Evolutionary conservation across 2,888 invertebrate genomes (phyloP).

Genomic region (Copidosoma aretas): DNA sequence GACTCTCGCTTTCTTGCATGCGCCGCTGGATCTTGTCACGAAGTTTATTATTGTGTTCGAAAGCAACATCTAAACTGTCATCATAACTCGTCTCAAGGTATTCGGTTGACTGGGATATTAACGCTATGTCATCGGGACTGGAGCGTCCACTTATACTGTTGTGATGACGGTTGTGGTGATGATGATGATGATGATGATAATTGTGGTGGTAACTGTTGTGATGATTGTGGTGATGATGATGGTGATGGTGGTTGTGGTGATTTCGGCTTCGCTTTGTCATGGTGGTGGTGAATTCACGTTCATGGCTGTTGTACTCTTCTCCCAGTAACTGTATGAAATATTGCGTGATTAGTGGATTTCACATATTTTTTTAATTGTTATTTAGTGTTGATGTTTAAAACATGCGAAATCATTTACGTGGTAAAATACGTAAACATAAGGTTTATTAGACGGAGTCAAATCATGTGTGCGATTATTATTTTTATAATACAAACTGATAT

Average conservation of each 20-base stretch:
- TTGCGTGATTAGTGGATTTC: neutral
- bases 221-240: conserved; percentile 21
- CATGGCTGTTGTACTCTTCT: conserved; percentile 57
- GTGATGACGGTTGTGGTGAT: conserved; percentile 34
- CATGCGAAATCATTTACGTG: too few relatives aligned
- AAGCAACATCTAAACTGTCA: conserved; percentile 60
- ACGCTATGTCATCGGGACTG: conserved; percentile 50
- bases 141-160: conserved; percentile 43
- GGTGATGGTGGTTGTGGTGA: conserved; percentile 34
- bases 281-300: conserved; percentile 46
- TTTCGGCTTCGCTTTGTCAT: conserved; percentile 18
- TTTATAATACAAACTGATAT: too few relatives aligned
- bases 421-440: too few relatives aligned
- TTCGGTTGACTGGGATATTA: conserved; percentile 51
- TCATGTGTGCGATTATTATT: too few relatives aligned
- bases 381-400: too few relatives aligned
- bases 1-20: conserved; percentile 59
- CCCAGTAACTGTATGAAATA: conserved; percentile 52
- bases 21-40: conserved; percentile 60
- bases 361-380: neutral
- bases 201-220: conserved; percentile 31
- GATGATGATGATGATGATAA: conserved; percentile 15
- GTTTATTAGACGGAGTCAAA: too few relatives aligned
- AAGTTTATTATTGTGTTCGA: conserved; percentile 60
- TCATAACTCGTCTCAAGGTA: conserved; percentile 57